A percentile compares a stretch with the other conserved stretches of the same genome.
These are phyloP conservation scores for Cantharis lateralis DNA, from an alignment of 2,888 invertebrate genomes.

Conservation along the genomic window DNA sequence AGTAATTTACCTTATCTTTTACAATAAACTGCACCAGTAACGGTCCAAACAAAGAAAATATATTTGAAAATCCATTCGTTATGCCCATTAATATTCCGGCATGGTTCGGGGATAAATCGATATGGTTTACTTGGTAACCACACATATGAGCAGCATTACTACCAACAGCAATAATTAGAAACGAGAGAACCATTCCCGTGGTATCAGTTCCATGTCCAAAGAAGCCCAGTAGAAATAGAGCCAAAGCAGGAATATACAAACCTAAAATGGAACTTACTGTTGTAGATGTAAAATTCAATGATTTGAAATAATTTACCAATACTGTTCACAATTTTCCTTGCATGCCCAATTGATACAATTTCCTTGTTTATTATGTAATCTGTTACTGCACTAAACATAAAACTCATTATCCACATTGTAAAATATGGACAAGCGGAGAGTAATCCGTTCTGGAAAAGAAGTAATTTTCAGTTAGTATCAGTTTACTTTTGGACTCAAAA, in stretches of 20 bases:
- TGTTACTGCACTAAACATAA: slow-evolving; percentile 68
- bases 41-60: slow-evolving; percentile 77
- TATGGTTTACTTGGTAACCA: slow-evolving; percentile 75
- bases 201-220: slow-evolving; percentile 62
- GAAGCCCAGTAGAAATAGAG: slow-evolving; percentile 64
- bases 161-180: slow-evolving; percentile 71
- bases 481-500: no score
- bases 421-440: slow-evolving; percentile 74
- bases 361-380: slow-evolving; percentile 62
- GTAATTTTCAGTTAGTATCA: not conserved
- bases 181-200: slow-evolving; percentile 63
- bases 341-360: slow-evolving; percentile 56
- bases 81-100: slow-evolving; percentile 81
- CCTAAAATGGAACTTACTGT: slow-evolving; percentile 53
- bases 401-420: slow-evolving; percentile 71
- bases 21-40: slow-evolving; percentile 70
- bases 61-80: slow-evolving; percentile 73
- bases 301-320: slow-evolving; percentile 56
- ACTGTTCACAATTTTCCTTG: slow-evolving; percentile 66
- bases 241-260: slow-evolving; percentile 71
- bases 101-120: slow-evolving; percentile 80
- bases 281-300: not conserved
- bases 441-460: slow-evolving; percentile 63
- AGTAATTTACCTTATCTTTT: slow-evolving; percentile 63
- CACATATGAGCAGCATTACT: slow-evolving; percentile 72